A percentile compares a stretch with the other conserved stretches of the same genome.
phyloP scores from a whole-genome alignment of 2,113 vertebrate species.

The Dicerorhinus sumatrensis region DNA sequence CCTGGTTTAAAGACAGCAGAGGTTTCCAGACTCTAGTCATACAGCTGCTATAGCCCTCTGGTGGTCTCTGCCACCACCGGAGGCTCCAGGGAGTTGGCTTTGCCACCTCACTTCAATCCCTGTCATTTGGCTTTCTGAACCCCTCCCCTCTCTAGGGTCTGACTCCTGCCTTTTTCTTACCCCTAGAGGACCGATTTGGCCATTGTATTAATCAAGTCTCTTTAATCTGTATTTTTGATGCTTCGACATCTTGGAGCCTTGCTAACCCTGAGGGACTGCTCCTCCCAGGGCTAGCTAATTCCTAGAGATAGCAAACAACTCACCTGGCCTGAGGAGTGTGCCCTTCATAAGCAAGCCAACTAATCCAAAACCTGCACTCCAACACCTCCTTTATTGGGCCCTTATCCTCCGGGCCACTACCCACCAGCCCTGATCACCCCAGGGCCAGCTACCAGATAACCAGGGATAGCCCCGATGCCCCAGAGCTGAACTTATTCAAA shows the following conservation, averaged over 20 bases:
- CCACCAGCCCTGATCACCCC: too few species aligned
- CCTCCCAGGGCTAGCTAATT: neutral
- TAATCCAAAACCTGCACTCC: too few species aligned
- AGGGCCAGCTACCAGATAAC: too few species aligned
- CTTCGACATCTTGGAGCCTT: neutral
- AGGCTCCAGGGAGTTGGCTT: neutral
- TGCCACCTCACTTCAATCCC: too few species aligned
- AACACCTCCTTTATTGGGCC: too few species aligned
- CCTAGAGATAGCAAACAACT: too few species aligned
- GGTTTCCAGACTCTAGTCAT: neutral
- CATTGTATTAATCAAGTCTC: neutral
- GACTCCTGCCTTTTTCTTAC: neutral
- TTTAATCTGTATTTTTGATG: neutral
- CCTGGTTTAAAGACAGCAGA: neutral
- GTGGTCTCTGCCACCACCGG: rapidly evolving
- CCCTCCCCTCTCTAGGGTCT: too few species aligned
- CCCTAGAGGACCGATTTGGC: neutral
- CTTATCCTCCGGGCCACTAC: too few species aligned
- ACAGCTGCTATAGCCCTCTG: neutral
- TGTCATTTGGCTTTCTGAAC: neutral
- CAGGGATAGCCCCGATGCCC: too few species aligned
- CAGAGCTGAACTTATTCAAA: too few species aligned
- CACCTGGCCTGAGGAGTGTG: too few species aligned
- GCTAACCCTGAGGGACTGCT: neutral
- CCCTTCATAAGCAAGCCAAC: too few species aligned